Conservation (phyloP, 2,888 invertebrate species). For the Urechis unicinctus region DNA sequence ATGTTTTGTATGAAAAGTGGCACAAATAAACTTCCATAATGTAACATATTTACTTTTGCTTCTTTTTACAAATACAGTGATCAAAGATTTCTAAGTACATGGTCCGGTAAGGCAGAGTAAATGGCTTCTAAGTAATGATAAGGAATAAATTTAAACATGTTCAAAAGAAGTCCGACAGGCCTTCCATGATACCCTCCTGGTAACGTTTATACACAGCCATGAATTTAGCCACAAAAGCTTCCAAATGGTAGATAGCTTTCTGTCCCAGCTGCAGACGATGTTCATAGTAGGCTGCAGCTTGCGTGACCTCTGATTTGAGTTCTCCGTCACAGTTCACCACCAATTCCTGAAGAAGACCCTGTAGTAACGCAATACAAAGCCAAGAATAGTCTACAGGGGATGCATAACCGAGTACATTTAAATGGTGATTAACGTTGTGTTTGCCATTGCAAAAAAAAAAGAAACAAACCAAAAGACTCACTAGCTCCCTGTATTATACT, state of each 20-base stretch:
- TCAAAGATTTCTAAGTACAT: no score
- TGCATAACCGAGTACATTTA: not conserved
- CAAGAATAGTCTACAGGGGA: no score
- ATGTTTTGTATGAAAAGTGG: no score
- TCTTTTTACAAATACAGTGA: no score
- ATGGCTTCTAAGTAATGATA: no score
- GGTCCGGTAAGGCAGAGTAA: not conserved
- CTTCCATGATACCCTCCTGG: conserved; percentile 60
- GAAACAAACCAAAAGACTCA: not conserved
- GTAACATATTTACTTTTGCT: no score
- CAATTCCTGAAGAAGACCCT: conserved; percentile 73
- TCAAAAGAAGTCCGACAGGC: not conserved
- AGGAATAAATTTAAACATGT: not conserved
- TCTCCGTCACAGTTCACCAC: conserved; percentile 84
- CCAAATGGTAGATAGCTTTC: conserved; percentile 92
- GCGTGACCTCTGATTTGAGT: conserved; percentile 77
- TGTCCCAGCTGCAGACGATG: conserved; percentile 86
- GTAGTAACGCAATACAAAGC: no score
- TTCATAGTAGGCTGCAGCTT: conserved; percentile 82
- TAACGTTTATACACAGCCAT: conserved; percentile 90
- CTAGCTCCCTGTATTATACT: not conserved
- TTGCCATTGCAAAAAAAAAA: not conserved
- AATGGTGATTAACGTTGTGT: no score
- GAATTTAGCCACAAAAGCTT: conserved; percentile 93
- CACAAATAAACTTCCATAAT: no score